A percentile compares a stretch with the other conserved stretches of the same genome.
These are phyloP conservation scores for Mus spretus DNA, from an alignment of 2,797 vertebrate species.

Conservation along the genomic window DNA sequence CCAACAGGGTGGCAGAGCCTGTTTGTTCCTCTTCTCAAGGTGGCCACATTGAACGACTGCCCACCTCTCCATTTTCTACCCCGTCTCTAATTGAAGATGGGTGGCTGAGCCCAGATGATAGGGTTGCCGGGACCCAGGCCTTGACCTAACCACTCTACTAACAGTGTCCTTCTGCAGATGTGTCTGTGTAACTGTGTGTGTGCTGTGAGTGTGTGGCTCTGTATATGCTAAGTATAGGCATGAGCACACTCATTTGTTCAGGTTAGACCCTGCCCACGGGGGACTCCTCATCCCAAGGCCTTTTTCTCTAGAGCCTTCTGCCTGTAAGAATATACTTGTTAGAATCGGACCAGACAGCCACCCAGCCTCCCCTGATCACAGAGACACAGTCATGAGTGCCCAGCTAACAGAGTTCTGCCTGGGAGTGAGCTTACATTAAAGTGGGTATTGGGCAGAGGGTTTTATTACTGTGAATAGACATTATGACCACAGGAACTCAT, in stretches of 20 bases:
- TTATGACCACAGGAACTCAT: too few relatives aligned
- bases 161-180: background rate
- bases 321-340: background rate
- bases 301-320: background rate
- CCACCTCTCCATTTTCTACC: too few relatives aligned
- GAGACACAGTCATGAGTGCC: background rate
- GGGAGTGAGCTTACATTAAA: background rate
- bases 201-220: background rate
- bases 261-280: fast-evolving
- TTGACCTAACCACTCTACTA: background rate
- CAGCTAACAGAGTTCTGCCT: background rate
- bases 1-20: too few relatives aligned
- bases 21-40: background rate
- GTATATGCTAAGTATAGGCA: background rate
- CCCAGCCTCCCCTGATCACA: too few relatives aligned
- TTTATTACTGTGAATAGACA: too few relatives aligned
- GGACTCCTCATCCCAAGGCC: fast-evolving
- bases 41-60: background rate
- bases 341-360: background rate
- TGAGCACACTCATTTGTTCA: fast-evolving
- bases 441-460: too few relatives aligned
- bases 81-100: background rate
- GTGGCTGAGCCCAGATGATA: background rate
- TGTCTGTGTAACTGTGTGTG: background rate
- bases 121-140: background rate